phyloP scores from a whole-genome alignment of 2,888 invertebrate species.

The Aphodius sticticus region DNA sequence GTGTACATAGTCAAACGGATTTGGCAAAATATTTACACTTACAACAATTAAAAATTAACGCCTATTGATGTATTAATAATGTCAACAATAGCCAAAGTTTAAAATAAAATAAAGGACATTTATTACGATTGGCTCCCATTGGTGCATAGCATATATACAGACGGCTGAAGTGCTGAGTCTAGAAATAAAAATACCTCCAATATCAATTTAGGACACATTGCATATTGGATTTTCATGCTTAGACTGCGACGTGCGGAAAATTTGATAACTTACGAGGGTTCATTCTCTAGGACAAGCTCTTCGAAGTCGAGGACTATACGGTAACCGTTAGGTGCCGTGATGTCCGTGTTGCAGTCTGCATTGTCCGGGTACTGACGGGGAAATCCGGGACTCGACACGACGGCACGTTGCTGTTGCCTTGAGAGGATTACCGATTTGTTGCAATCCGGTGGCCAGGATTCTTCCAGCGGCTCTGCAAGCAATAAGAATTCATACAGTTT shows the following conservation, averaged over 20 bases:
- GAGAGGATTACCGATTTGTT: constrained; percentile 74
- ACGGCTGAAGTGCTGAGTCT: too few relatives aligned
- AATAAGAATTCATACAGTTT: constrained; percentile 9
- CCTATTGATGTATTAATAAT: too few relatives aligned
- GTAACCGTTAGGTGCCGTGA: constrained; percentile 74
- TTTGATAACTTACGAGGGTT: constrained; percentile 71
- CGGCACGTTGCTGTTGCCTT: constrained; percentile 70
- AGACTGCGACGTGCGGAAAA: not conserved
- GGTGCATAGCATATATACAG: too few relatives aligned
- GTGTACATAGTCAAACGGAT: too few relatives aligned
- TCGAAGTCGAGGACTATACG: constrained; percentile 78
- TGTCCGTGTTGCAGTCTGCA: constrained; percentile 75
- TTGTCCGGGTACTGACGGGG: constrained; percentile 81
- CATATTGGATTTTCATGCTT: not conserved
- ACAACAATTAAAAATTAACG: too few relatives aligned
- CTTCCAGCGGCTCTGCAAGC: constrained; percentile 60
- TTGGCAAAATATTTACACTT: too few relatives aligned
- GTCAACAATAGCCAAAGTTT: too few relatives aligned
- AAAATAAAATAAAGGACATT: too few relatives aligned
- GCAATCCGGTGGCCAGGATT: constrained; percentile 66
- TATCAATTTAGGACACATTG: not conserved
- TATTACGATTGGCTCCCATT: too few relatives aligned
- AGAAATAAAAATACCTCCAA: not conserved
- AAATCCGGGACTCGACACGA: constrained; percentile 82
- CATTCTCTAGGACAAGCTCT: constrained; percentile 78